Conservation (phyloP, 2,113 vertebrate genomes). For the Trogon surrucura region DNA sequence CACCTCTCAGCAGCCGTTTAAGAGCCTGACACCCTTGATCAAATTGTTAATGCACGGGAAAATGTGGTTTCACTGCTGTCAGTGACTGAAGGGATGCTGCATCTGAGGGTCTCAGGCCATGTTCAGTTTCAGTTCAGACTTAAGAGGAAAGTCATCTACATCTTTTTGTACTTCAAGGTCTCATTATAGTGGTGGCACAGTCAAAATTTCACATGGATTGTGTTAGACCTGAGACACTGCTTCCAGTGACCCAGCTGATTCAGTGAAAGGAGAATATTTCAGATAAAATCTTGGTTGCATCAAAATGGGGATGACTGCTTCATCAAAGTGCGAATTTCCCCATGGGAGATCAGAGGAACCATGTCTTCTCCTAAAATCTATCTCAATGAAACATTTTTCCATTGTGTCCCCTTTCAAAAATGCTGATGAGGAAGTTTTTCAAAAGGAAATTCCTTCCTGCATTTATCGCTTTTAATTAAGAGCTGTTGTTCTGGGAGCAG, state of each 20-base stretch:
- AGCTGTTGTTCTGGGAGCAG: constrained; percentile 27
- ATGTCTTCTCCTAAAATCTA: neutral
- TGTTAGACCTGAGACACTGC: neutral
- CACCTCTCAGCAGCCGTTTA: neutral
- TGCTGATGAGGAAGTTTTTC: neutral
- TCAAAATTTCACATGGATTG: neutral
- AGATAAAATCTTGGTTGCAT: neutral
- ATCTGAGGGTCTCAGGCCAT: neutral
- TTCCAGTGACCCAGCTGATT: neutral
- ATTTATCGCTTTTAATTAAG: constrained; percentile 10
- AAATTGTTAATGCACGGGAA: neutral
- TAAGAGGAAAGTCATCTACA: neutral
- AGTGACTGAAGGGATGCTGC: neutral
- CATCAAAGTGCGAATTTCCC: neutral
- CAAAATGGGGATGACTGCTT: neutral
- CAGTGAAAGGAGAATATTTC: neutral
- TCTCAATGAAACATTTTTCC: neutral
- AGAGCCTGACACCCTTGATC: neutral
- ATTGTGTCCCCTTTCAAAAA: neutral
- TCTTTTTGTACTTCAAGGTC: neutral
- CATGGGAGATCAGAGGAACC: neutral
- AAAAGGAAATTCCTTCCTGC: neutral
- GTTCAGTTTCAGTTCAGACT: neutral
- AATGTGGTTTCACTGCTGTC: neutral
- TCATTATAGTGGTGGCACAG: neutral